Base-by-base conservation (phyloP, 1,140 invertebrate species). In the Globodera rostochiensis region DNA sequence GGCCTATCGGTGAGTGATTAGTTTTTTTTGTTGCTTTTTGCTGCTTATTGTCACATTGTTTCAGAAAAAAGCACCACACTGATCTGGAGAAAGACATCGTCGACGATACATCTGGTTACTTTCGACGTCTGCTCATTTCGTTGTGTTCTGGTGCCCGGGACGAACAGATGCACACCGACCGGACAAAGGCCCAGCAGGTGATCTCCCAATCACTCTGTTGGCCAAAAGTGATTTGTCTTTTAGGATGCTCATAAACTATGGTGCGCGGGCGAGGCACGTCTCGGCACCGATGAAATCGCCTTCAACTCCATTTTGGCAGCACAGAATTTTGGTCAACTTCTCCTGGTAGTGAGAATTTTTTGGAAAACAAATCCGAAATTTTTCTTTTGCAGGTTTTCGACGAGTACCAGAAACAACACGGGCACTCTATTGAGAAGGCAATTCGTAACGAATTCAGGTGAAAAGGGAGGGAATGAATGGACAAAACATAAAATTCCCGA, bases 51-150 rank as follows among this genome's bases (percentile, higher is more conserved):
- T 36, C 36, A 36, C 36, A 21, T 46, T 77, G 25, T n/a, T 46
- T 79, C 83, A 88, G 89, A 76, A 77, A 88, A 95, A 94, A 95
- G 85, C 98, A 95, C 90, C 93, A 93, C 82, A 94, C 93, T 89
- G 91, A 93, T 71, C 90, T 98, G 80, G 96, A 98, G 88, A 93
- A 93, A 6, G 96, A 97, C 87, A 91, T 98, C 75, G 94, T 94
- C 88, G 94, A 94, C 45, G 97, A 98, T 88, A 97, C 96, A 36
- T 96, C 95, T 4, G 96, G 95, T 4, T 93, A 95, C 89, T 98
- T 98, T 91, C 94, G 95, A 90, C 93, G 95, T 78, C 91, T 98
- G 5, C 92, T 97, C 73, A 94, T 98, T 25, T 90, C 91, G 25
- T 85, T 89, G 21, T 88, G 87, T 76, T 84, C 83, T 64, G 87